phyloP scores from a whole-genome alignment of 1,140 invertebrate genomes.

The Drosophila nikananu region DNA sequence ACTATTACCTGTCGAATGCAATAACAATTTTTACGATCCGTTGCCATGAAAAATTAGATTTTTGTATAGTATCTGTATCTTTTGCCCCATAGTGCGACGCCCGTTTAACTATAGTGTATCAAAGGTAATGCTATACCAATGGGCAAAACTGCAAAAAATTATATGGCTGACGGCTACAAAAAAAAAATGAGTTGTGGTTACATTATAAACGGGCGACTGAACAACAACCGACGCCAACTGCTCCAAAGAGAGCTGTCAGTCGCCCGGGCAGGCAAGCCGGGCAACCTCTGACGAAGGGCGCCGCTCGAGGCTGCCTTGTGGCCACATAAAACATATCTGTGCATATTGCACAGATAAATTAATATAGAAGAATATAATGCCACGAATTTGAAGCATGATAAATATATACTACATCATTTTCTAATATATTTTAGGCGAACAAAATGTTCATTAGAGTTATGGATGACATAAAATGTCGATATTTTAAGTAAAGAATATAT shows the following conservation, averaged over 20 bases:
- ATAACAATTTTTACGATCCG: no score
- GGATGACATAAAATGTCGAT: no score
- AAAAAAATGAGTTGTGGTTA: conserved; percentile 69
- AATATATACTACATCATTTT: neutral
- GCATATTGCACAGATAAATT: conserved; percentile 7
- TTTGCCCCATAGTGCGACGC: no score
- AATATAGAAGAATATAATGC: neutral
- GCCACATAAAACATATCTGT: conserved; percentile 19
- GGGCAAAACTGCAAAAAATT: conserved; percentile 44
- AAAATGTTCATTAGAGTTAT: neutral
- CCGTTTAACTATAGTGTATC: conserved; percentile 50
- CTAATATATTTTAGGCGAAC: neutral
- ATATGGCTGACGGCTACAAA: conserved; percentile 36
- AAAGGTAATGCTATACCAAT: conserved; percentile 47
- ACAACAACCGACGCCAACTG: conserved; percentile 49
- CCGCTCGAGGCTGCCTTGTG: conserved; percentile 31
- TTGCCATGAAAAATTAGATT: no score
- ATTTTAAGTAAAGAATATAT: no score
- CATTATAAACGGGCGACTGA: conserved; percentile 77
- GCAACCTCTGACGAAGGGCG: conserved; percentile 71
- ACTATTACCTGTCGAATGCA: no score
- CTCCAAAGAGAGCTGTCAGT: conserved; percentile 46
- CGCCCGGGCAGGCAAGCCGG: conserved; percentile 5
- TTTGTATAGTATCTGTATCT: no score
- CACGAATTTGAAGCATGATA: neutral